Evolutionary conservation across 2,797 vertebrate genomes (phyloP).

Genomic region (Lateolabrax maculatus): DNA sequence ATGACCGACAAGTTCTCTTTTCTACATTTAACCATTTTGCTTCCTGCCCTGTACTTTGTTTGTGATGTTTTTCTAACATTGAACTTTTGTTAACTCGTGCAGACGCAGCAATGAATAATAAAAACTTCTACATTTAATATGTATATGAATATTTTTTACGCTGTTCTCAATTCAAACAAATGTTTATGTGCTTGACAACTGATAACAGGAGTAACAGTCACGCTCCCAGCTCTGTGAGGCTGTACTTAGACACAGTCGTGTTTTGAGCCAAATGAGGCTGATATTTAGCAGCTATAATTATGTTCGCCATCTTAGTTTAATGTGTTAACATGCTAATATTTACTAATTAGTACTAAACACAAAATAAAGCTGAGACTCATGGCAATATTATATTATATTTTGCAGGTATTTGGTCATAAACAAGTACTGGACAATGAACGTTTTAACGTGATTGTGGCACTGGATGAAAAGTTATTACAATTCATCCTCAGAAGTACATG

Average conservation of each 20-base stretch:
- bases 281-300: background rate
- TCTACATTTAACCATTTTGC: background rate
- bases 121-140: slow-evolving; percentile 5
- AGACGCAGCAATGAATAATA: slow-evolving; percentile 29
- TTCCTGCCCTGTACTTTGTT: background rate
- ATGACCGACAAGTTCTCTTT: background rate
- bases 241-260: background rate
- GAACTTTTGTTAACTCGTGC: background rate
- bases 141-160: background rate
- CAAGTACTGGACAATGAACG: no score
- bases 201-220: background rate
- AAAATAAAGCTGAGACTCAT: background rate
- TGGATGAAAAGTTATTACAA: background rate
- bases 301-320: background rate
- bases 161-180: background rate
- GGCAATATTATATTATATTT: background rate
- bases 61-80: background rate
- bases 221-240: background rate
- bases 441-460: background rate
- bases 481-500: background rate
- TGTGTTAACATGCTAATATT: background rate
- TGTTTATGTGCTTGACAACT: background rate
- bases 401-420: background rate
- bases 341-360: background rate
- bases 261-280: background rate